Base-by-base conservation (phyloP, 2,888 invertebrate genomes). In the Torymus tubicola region DNA sequence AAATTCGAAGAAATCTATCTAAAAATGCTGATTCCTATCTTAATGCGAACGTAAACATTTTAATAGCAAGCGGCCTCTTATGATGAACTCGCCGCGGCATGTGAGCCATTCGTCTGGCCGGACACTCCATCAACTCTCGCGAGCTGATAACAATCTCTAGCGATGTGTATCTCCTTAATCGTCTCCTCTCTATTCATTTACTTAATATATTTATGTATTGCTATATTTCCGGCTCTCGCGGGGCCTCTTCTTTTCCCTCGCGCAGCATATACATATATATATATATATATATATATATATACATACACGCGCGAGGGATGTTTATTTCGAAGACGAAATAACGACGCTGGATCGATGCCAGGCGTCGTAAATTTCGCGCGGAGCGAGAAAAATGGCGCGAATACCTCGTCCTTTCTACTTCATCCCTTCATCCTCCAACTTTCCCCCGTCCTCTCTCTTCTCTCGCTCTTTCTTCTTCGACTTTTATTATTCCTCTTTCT, bases 261-360 rank as follows among this genome's bases (percentile, higher is more conserved):
- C n/a, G 12, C n/a, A n/a, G n/a, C n/a, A n/a, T n/a, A 2, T 24
- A 24, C 3, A 24, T 24, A 24, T 24, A 24, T 24, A 24, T 24
- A 24, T 24, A 24, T 24, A 24, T 24, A 24, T 24, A 24, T 24
- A 24, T 31, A 31, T 31, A 31, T 31, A 31, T 31, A 31, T 31
- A 31, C 31, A 31, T 2, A 21, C 21, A 2, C 21, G 21, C n/a
- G 21, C 21, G 21, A 21, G 75, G 85, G 86, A 88, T 88, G 86
- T 88, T 88, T 88, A 88, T 88, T 87, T 87, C 87, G 86, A 87
- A 88, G 86, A 85, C 86, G 87, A 86, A 89, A 88, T 89, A 89
- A 89, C 88, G 89, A 88, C 87, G 87, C 89, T 89, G 89, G 89
- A 89, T 86, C 86, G 84, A 85, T 86, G 88, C 89, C 89, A 89